Evolutionary conservation across 2,113 vertebrate species (phyloP).

Genomic region (Hemiprocne comata): DNA sequence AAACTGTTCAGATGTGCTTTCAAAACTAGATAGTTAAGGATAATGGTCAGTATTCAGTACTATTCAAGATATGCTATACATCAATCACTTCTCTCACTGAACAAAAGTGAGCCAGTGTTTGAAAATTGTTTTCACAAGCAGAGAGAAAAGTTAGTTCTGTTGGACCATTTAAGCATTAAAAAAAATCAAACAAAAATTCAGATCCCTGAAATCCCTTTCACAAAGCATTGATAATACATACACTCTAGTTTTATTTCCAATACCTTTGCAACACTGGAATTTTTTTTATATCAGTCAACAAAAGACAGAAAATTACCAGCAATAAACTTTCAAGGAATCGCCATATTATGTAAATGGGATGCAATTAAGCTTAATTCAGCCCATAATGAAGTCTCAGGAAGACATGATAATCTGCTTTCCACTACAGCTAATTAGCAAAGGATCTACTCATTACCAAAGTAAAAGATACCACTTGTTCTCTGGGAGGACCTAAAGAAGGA

Average conservation of each 20-base stretch:
- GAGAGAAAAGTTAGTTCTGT: not conserved
- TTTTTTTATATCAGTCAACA: not conserved
- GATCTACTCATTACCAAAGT: not conserved
- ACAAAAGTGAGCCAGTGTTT: not conserved
- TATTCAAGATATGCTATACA: not conserved
- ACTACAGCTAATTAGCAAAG: not conserved
- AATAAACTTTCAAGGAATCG: not conserved
- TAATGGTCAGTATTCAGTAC: not conserved
- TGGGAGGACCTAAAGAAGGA: not conserved
- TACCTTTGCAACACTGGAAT: not conserved
- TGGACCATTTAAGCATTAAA: not conserved
- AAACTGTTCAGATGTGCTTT: not conserved
- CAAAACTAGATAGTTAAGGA: not conserved
- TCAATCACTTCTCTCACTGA: rapidly evolving
- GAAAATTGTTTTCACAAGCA: not conserved
- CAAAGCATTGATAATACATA: not conserved
- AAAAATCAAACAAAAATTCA: not conserved
- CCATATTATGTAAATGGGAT: not conserved
- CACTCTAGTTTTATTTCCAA: not conserved
- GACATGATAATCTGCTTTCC: not conserved
- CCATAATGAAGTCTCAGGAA: not conserved
- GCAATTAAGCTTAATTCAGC: not conserved
- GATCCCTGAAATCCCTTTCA: not conserved
- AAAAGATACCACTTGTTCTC: not conserved
- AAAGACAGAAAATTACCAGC: not conserved